These are phyloP conservation scores for Neocrepidodera transversa DNA, from an alignment of 2,888 invertebrate species.

Conservation along the genomic window DNA sequence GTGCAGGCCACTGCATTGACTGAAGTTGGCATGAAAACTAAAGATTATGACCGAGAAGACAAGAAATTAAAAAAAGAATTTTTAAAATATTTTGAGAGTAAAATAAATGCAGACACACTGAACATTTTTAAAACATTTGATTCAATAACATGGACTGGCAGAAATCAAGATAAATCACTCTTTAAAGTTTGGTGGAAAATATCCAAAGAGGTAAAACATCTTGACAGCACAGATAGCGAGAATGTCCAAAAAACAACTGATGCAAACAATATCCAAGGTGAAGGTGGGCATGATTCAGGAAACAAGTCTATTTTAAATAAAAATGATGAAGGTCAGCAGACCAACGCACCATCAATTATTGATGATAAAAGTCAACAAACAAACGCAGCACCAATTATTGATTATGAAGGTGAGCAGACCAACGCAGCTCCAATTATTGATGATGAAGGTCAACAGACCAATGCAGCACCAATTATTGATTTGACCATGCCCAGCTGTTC, in stretches of 20 bases:
- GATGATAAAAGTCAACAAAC: no score
- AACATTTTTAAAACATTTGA: no score
- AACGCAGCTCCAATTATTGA: constrained; percentile 8
- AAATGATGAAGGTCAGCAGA: no score
- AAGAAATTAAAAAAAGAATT: constrained; percentile 2
- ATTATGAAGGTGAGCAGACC: constrained; percentile 9
- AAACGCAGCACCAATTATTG: no score
- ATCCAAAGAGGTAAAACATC: constrained; percentile 5
- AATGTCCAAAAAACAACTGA: no score
- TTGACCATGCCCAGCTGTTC: no score
- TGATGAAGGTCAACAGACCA: no score
- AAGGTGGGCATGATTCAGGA: no score
- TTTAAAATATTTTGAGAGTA: constrained; percentile 7
- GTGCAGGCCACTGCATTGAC: no score
- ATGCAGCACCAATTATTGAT: no score
- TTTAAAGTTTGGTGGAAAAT: constrained; percentile 9
- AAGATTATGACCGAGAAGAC: constrained; percentile 9
- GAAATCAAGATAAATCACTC: constrained; percentile 14
- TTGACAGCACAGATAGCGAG: background rate
- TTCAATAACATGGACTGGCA: constrained; percentile 1
- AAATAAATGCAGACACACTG: no score
- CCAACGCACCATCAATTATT: constrained; percentile 6
- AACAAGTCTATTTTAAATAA: no score
- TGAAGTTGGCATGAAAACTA: constrained; percentile 10
- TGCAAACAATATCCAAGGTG: background rate